Percentiles rank a stretch among this genome's conserved stretches.
phyloP scores from a whole-genome alignment of 1,140 invertebrate species.

The Drosophila gunungcola region DNA sequence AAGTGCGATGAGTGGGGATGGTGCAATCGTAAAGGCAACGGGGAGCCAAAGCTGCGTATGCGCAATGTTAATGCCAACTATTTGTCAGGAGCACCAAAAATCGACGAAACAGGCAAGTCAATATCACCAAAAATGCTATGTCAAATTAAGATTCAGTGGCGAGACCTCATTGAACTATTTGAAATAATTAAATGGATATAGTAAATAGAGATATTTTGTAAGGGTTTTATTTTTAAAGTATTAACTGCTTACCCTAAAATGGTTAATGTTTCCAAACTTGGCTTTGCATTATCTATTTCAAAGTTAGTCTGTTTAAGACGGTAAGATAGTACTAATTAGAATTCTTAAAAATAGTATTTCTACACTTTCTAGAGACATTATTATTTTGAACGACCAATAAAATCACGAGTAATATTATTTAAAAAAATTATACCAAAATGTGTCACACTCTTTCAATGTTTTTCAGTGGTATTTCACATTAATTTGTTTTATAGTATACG shows the following conservation, averaged over 20 bases:
- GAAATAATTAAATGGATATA: neutral
- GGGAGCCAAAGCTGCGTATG: constrained; percentile 29
- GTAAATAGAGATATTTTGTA: no score
- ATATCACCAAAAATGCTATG: neutral
- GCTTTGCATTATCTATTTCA: no score
- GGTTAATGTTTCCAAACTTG: no score
- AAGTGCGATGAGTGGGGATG: constrained; percentile 19
- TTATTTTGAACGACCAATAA: no score
- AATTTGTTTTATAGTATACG: constrained; percentile 11
- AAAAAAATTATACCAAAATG: neutral
- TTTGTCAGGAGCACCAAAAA: constrained; percentile 18
- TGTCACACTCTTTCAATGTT: neutral
- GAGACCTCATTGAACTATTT: neutral
- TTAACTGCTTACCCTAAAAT: no score
- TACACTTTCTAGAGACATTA: no score
- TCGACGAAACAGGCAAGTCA: constrained; percentile 17
- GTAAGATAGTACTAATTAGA: no score
- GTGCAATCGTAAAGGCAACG: neutral
- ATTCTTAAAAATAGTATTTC: no score
- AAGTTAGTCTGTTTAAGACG: no score
- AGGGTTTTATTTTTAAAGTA: no score
- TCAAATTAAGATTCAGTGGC: constrained; percentile 1
- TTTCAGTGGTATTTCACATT: constrained; percentile 6
- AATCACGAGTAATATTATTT: no score
- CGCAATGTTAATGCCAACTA: constrained; percentile 43